phyloP scores from a whole-genome alignment of 2,113 vertebrate species.

The Anas platyrhynchos region DNA sequence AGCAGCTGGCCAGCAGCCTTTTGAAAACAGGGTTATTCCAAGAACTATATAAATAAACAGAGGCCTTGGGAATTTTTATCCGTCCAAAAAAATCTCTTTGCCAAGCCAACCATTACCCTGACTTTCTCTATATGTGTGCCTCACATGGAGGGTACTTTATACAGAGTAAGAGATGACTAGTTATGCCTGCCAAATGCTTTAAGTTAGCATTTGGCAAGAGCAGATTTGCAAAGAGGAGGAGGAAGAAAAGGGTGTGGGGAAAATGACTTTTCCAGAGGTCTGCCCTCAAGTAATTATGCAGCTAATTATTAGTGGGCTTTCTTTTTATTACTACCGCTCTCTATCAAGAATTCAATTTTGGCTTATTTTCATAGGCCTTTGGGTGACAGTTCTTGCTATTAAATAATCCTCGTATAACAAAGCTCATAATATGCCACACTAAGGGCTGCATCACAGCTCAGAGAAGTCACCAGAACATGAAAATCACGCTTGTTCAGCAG shows the following conservation, averaged over 20 bases:
- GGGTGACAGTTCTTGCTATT: neutral
- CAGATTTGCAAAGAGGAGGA: neutral
- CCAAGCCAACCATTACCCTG: conserved; percentile 65
- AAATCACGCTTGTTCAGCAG: neutral
- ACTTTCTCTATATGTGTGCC: conserved; percentile 55
- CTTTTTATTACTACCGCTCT: neutral
- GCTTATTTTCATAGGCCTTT: neutral
- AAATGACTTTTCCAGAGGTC: conserved; percentile 53
- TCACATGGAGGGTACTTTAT: conserved; percentile 49
- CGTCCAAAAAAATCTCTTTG: conserved; percentile 62
- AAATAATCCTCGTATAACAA: neutral
- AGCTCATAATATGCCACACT: neutral
- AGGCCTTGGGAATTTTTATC: conserved; percentile 82
- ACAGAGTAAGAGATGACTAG: neutral
- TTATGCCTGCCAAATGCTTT: conserved; percentile 22
- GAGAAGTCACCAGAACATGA: neutral
- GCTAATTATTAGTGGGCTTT: neutral
- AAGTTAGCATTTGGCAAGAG: conserved; percentile 1
- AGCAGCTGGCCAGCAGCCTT: conserved; percentile 74
- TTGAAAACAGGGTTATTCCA: conserved; percentile 78
- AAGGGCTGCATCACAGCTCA: neutral
- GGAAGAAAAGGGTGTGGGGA: neutral
- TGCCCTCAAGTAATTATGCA: neutral
- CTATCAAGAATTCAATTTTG: neutral
- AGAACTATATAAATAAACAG: conserved; percentile 87